Percentiles rank a stretch among this genome's conserved stretches.
Conservation (phyloP, 2,113 vertebrate genomes). For the Percopsis transmontana region DNA sequence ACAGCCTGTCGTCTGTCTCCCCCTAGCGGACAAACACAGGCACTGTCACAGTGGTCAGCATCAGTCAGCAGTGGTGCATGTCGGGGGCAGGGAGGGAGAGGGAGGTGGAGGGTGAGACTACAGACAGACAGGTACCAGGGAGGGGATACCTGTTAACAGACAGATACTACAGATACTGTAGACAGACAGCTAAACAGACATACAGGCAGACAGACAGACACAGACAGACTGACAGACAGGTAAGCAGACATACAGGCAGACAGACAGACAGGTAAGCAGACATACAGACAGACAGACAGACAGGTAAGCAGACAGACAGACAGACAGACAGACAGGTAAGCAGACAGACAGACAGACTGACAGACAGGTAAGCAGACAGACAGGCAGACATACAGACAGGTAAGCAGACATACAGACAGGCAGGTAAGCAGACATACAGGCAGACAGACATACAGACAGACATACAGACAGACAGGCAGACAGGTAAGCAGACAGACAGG, state of each 20-base stretch:
- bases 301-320: too few relatives aligned
- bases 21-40: not conserved
- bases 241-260: not conserved
- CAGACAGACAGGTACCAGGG: not conserved
- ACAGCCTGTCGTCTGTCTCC: not conserved
- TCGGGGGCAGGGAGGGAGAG: not conserved
- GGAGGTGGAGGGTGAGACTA: not conserved
- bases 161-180: not conserved
- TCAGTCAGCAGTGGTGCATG: too few relatives aligned
- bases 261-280: constrained; percentile 58
- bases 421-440: too few relatives aligned
- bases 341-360: too few relatives aligned
- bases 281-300: too few relatives aligned
- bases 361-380: too few relatives aligned
- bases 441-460: too few relatives aligned
- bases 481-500: too few relatives aligned
- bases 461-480: too few relatives aligned
- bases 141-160: not conserved
- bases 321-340: too few relatives aligned
- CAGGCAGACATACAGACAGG: too few relatives aligned
- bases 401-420: too few relatives aligned
- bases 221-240: not conserved
- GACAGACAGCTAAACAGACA: not conserved
- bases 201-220: not conserved
- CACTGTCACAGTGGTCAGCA: not conserved